Percentiles rank a stretch among this genome's conserved stretches.
These are phyloP conservation scores for Brenthis daphne DNA, from an alignment of 2,888 invertebrate genomes.

Conservation along the genomic window DNA sequence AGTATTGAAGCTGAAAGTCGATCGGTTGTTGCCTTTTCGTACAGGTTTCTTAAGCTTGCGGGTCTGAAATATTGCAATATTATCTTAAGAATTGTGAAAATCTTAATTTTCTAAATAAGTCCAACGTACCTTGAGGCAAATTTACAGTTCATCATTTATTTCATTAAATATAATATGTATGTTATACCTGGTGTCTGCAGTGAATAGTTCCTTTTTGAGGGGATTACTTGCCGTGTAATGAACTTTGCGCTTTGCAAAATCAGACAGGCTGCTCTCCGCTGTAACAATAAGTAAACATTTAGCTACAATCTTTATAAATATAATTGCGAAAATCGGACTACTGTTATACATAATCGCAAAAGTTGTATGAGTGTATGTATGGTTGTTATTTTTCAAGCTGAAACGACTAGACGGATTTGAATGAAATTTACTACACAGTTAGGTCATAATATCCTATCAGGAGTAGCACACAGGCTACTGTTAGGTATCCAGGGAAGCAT, in stretches of 20 bases:
- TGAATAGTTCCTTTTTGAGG: constrained; percentile 88
- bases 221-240: constrained; percentile 88
- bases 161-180: background rate
- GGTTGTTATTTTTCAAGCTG: too few species aligned
- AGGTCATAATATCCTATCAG: too few species aligned
- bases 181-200: constrained; percentile 83
- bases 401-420: too few species aligned
- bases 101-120: background rate
- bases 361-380: too few species aligned
- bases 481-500: too few species aligned
- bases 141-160: background rate
- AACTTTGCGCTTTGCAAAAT: constrained; percentile 90
- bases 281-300: constrained; percentile 60
- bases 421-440: too few species aligned
- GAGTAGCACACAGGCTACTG: too few species aligned
- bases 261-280: constrained; percentile 96
- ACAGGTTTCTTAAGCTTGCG: constrained; percentile 87
- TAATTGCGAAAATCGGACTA: background rate
- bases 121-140: too few species aligned
- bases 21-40: constrained; percentile 89
- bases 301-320: background rate
- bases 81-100: background rate
- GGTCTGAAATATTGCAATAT: constrained; percentile 77
- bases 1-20: constrained; percentile 84
- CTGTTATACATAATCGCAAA: too few species aligned